Conservation (phyloP, 1,140 invertebrate species). For the Pseudomyrmex flavicornis region DNA sequence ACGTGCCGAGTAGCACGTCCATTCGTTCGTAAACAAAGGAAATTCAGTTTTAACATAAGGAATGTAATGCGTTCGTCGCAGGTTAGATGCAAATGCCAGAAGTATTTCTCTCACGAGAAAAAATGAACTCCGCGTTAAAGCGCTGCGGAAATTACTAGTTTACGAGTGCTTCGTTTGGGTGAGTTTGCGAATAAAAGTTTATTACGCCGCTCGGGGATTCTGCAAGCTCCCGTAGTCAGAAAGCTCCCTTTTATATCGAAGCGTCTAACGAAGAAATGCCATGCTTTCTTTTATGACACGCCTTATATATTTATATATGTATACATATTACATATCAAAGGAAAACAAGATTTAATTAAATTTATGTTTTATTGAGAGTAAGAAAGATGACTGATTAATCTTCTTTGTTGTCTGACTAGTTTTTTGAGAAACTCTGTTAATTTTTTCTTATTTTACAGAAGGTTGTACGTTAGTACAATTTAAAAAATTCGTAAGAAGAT, state of each 20-base stretch:
- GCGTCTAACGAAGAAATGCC: conserved; percentile 18
- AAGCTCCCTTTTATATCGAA: neutral
- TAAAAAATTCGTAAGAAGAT: neutral
- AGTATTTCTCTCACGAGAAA: conserved; percentile 22
- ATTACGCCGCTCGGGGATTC: neutral
- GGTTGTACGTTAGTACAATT: neutral
- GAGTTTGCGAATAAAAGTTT: conserved; percentile 54
- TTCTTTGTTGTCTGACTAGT: neutral
- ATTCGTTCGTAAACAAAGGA: conserved; percentile 22
- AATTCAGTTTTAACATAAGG: conserved; percentile 12
- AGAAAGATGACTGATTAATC: neutral
- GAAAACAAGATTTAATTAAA: conserved; percentile 13
- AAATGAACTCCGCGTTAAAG: conserved; percentile 9
- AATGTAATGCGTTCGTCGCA: conserved; percentile 19
- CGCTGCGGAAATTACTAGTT: conserved; percentile 42
- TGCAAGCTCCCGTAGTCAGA: neutral
- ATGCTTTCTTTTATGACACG: conserved; percentile 11
- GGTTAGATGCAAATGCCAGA: conserved; percentile 29
- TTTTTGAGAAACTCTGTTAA: too few relatives aligned
- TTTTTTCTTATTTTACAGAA: neutral
- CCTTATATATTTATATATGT: neutral
- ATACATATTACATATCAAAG: too few relatives aligned
- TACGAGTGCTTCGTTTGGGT: conserved; percentile 35
- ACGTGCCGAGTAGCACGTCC: conserved; percentile 1
- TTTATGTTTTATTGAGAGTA: neutral